Evolutionary conservation across 2,888 invertebrate genomes (phyloP).

Genomic region (Drosophila neonasuta): DNA sequence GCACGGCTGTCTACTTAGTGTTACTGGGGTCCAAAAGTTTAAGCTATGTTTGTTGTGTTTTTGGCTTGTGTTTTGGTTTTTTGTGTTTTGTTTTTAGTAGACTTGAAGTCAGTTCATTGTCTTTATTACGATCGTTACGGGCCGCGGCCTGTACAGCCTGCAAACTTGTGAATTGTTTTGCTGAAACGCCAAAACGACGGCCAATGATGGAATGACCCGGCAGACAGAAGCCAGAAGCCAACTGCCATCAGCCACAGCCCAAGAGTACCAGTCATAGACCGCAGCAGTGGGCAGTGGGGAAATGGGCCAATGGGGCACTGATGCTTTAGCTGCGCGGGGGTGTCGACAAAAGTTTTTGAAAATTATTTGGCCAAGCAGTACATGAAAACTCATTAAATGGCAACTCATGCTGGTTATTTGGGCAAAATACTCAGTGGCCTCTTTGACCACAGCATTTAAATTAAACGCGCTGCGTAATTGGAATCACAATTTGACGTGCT

Average conservation of each 20-base stretch:
- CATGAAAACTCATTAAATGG: slow-evolving; percentile 65
- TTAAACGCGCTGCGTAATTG: slow-evolving; percentile 57
- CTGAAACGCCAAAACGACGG: slow-evolving; percentile 53
- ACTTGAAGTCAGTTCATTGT: slow-evolving; percentile 62
- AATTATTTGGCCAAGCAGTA: slow-evolving; percentile 32
- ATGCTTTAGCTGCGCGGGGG: not conserved
- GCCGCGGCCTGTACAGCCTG: slow-evolving; percentile 47
- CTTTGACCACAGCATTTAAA: slow-evolving; percentile 49
- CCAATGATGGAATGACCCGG: slow-evolving; percentile 62
- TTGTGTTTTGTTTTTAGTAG: slow-evolving; percentile 23
- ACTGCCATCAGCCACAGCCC: slow-evolving; percentile 1
- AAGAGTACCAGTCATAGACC: slow-evolving; percentile 12
- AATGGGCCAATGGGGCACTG: not conserved
- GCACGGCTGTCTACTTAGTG: slow-evolving; percentile 54
- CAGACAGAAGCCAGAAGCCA: slow-evolving; percentile 12
- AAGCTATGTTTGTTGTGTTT: slow-evolving; percentile 32
- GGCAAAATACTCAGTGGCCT: slow-evolving; percentile 21
- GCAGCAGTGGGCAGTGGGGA: slow-evolving; percentile 1
- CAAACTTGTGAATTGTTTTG: slow-evolving; percentile 72
- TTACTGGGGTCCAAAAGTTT: slow-evolving; percentile 35
- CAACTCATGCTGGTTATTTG: slow-evolving; percentile 48
- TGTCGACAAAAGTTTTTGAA: slow-evolving; percentile 16
- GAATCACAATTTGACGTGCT: slow-evolving; percentile 46
- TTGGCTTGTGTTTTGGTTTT: slow-evolving; percentile 11
- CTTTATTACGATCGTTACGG: slow-evolving; percentile 64